A percentile compares a stretch with the other conserved stretches of the same genome.
These are phyloP conservation scores for Chelonia mydas DNA, from an alignment of 2,797 vertebrate species.

Conservation along the genomic window DNA sequence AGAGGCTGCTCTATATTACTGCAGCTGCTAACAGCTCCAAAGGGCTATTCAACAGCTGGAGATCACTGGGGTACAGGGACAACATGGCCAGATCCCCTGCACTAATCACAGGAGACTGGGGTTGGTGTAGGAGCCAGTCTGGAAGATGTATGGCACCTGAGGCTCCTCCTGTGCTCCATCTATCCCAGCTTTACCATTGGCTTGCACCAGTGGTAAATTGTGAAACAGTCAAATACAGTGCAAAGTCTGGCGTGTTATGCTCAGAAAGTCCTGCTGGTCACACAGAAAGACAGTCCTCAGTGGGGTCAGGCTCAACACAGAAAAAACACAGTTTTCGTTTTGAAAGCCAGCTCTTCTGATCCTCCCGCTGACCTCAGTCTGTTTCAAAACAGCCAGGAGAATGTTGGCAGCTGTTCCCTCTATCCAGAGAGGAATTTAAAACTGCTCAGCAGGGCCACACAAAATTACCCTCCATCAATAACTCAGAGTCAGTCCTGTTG, in stretches of 20 bases:
- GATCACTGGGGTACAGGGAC: not conserved
- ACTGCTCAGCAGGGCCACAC: not conserved
- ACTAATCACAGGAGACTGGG: not conserved
- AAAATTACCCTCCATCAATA: not conserved
- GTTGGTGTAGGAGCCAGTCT: not conserved
- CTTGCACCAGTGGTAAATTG: not conserved
- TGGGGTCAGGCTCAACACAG: not conserved
- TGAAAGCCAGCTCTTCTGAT: not conserved
- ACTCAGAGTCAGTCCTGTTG: not conserved
- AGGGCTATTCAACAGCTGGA: not conserved
- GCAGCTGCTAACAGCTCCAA: not conserved
- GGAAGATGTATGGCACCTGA: not conserved
- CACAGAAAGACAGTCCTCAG: not conserved
- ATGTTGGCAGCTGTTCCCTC: not conserved
- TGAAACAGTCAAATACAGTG: not conserved
- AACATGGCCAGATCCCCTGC: not conserved
- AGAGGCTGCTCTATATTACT: not conserved
- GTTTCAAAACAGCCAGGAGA: not conserved
- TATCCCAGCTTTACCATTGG: accelerated
- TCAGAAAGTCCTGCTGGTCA: not conserved
- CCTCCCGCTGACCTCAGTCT: not conserved
- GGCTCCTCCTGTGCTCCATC: not conserved
- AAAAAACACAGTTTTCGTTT: not conserved
- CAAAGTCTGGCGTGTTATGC: not conserved
- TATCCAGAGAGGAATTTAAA: not conserved